Evolutionary conservation across 2,113 vertebrate genomes (phyloP), one percentile per base, ranked within the genome.

Genomic region (Vulpes lagopus): DNA sequence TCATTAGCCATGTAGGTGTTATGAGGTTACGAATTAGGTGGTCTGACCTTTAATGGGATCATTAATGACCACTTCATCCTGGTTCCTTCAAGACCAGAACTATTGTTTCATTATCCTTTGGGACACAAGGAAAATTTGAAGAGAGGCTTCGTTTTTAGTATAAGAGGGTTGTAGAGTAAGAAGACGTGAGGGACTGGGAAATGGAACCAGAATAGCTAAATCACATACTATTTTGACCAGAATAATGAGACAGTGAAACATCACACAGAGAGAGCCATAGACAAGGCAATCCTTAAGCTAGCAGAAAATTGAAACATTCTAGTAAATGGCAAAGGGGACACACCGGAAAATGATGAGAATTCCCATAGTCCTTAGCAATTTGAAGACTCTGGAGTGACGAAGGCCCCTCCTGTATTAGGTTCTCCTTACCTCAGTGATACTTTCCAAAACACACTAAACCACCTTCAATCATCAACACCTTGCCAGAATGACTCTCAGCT

Each of bases 401-500:
- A 35, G 51, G 25, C 2, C 8, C 23, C 25, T 20, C 4, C 14
- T 5, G 14, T 6, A 2, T 10, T 1, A 6, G 20, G 23, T 23
- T 32, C 62, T 55, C 64, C 30, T 35, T 23, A 25, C 43, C 35
- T 19, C 16, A 11, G 30, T 11, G 0, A 8, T 8, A 64, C 19
- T 53, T 35, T 76, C 49, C 15, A 19, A 53, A 79, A 23, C 27
- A 19, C 8, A 17, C 23, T 1, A 1, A 32, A 35, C n/a, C 83
- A 16, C 23, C 25, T 59, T 27, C 49, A 6, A 14, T 8, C 51
- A 43, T 1, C 17, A 9, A 19, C 23, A 30, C 3, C 74, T 38
- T 27, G 4, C n/a, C 53, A 23, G 38, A 73, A 38, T 25, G 5
- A 12, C 22, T 0, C 17, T 1, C 14, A 0, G 27, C n/a, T n/a